phyloP scores from a whole-genome alignment of 2,888 invertebrate genomes.

The Sphaeridia pumilis region DNA sequence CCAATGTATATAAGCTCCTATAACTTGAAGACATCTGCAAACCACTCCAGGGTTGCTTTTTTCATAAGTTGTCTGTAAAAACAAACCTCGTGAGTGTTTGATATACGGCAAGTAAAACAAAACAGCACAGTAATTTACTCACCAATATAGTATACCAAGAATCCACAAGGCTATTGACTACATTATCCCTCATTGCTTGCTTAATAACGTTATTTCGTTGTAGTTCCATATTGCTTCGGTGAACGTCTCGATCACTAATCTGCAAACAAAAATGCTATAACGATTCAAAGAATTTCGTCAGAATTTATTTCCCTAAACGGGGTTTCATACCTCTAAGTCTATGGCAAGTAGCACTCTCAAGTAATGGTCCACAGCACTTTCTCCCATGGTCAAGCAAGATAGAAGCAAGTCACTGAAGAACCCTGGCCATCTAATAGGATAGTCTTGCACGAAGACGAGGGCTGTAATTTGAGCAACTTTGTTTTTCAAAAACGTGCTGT shows the following conservation, averaged over 20 bases:
- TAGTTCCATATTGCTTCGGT: constrained; percentile 40
- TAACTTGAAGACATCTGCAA: constrained; percentile 32
- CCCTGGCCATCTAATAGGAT: constrained; percentile 44
- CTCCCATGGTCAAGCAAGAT: constrained; percentile 38
- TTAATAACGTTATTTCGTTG: constrained; percentile 45
- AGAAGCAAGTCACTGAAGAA: constrained; percentile 45
- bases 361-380: constrained; percentile 43
- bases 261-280: constrained; percentile 26
- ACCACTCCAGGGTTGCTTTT: constrained; percentile 14
- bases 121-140: constrained; percentile 31
- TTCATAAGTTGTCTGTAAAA: constrained; percentile 40
- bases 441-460: constrained; percentile 46
- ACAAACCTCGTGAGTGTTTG: background rate
- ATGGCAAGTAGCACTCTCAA: constrained; percentile 45
- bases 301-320: no score
- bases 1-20: constrained; percentile 48
- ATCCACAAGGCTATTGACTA: constrained; percentile 44
- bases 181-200: constrained; percentile 46
- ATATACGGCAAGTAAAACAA: background rate
- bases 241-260: constrained; percentile 43
- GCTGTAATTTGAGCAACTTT: constrained; percentile 48
- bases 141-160: constrained; percentile 48
- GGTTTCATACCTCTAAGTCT: constrained; percentile 44
- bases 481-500: constrained; percentile 44
- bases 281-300: constrained; percentile 1